Conservation (phyloP, 2,888 invertebrate genomes). For the Eupelmus urozonus region DNA sequence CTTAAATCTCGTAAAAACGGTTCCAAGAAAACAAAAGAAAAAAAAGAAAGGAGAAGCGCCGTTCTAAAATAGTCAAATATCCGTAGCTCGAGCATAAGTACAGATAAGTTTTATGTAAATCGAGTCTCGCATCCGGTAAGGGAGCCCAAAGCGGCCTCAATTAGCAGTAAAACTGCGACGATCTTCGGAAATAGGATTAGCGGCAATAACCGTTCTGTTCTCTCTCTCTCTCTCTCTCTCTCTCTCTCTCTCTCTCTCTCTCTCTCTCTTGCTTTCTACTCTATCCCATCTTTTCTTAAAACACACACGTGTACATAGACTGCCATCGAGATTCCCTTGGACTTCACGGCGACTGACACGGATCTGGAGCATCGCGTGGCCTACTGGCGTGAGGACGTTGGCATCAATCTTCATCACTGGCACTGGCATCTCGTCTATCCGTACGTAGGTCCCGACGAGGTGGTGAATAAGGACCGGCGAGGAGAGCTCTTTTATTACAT, state of each 20-base stretch:
- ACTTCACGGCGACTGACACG: conserved; percentile 86
- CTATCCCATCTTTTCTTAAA: neutral
- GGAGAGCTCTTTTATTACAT: conserved; percentile 90
- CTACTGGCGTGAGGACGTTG: conserved; percentile 92
- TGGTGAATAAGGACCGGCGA: conserved; percentile 86
- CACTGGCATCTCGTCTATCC: conserved; percentile 95
- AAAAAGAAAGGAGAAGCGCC: neutral
- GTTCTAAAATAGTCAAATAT: conserved; percentile 8
- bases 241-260: neutral
- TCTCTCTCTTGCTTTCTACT: neutral
- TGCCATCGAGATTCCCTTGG: conserved; percentile 84
- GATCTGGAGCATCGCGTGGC: conserved; percentile 89
- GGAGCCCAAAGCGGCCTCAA: conserved; percentile 28
- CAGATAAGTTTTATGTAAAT: conserved; percentile 35
- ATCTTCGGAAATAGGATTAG: conserved; percentile 51
- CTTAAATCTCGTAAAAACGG: too few relatives aligned
- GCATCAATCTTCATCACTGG: conserved; percentile 93
- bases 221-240: neutral
- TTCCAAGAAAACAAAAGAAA: neutral
- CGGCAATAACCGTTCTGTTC: conserved; percentile 31
- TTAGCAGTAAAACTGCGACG: conserved; percentile 49
- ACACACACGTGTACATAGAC: conserved; percentile 75
- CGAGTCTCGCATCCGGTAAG: neutral
- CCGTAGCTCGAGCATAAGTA: neutral
- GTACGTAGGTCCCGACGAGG: conserved; percentile 82